Evolutionary conservation across 2,113 vertebrate species (phyloP), one percentile per base, ranked within the genome.

Genomic region (Gulo gulo): DNA sequence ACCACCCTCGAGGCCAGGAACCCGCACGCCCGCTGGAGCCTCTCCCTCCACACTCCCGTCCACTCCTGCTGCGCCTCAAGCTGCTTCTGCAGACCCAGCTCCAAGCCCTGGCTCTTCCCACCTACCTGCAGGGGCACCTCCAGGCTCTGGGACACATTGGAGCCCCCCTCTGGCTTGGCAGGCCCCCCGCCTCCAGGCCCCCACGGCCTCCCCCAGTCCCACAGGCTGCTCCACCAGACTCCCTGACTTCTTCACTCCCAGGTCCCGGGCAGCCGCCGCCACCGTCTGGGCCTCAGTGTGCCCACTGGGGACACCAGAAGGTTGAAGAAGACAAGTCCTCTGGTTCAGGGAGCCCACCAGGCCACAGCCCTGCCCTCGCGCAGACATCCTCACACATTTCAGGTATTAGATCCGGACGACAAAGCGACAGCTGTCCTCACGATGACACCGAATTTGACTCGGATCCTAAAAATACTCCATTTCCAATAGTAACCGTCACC

Each of bases 11-110:
- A 73, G 29, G 31, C 23, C 29, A 7, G n/a, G 29, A 10, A 34
- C 24, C 61, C 2, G 5, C 26, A 21, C n/a, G 23, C 45, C 42
- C 1, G 1, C 23, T 3, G 9, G 2, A 2, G 11, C n/a, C 45
- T n/a, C 31, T 23, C 18, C 34, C 15, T 4, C 31, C 18, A 11
- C 2, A 6, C 24, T 21, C 34, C 29, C 13, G 20, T 5, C 2
- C 14, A 16, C 13, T 47, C n/a, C 34, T 74, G 15, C 10, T 14
- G 39, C 2, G 0, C 24, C 6, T 29, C 29, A 1, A 3, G 15
- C 11, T 4, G 31, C 20, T 24, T 65, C 59, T 39, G 21, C 31
- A 29, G 7, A 42, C 36, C 4, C 1, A 2, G 34, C 16, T 14
- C 20, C 1, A 63, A 63, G 26, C 4, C 65, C 59, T 18, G 47